These are phyloP conservation scores for Pseudachorutes palmiensis DNA, from an alignment of 1,140 invertebrate species.

Conservation along the genomic window DNA sequence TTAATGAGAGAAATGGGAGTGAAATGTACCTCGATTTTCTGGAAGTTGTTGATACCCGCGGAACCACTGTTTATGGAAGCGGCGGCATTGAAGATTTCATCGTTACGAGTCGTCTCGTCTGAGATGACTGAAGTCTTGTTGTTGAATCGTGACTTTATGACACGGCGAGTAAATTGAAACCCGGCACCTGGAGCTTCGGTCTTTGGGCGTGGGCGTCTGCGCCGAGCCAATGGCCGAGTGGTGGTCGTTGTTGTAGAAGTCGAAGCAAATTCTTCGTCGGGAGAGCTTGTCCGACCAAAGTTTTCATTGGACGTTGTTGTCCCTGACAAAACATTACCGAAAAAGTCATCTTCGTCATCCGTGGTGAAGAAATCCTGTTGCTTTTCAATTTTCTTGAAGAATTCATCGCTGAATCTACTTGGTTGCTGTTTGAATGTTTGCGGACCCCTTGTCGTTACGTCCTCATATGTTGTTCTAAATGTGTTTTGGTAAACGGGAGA, in stretches of 20 bases:
- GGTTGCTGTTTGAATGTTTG: conserved; percentile 12
- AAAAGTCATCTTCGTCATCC: not conserved
- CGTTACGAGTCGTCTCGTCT: conserved; percentile 14
- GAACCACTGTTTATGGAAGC: conserved; percentile 32
- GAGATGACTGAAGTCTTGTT: conserved; percentile 11
- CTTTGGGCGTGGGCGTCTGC: too few relatives aligned
- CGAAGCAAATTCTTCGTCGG: too few relatives aligned
- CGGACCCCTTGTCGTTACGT: conserved; percentile 14
- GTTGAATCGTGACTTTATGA: conserved; percentile 13
- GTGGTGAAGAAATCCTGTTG: conserved; percentile 10
- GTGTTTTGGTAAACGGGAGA: conserved; percentile 33
- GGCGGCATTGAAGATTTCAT: conserved; percentile 37
- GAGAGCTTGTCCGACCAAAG: too few relatives aligned
- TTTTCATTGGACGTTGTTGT: not conserved
- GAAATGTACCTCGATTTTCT: conserved; percentile 25
- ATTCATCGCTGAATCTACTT: conserved; percentile 4
- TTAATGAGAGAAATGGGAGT: too few relatives aligned
- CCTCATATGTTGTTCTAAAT: conserved; percentile 20
- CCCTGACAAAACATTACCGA: conserved; percentile 4
- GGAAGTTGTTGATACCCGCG: conserved; percentile 26
- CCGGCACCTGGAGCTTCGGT: too few relatives aligned
- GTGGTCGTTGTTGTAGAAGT: too few relatives aligned
- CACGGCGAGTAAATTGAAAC: conserved; percentile 27
- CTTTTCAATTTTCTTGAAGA: conserved; percentile 21
- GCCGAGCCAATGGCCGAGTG: too few relatives aligned